Evolutionary conservation across 2,797 vertebrate genomes (phyloP).

Genomic region (Epinephelus coioides): DNA sequence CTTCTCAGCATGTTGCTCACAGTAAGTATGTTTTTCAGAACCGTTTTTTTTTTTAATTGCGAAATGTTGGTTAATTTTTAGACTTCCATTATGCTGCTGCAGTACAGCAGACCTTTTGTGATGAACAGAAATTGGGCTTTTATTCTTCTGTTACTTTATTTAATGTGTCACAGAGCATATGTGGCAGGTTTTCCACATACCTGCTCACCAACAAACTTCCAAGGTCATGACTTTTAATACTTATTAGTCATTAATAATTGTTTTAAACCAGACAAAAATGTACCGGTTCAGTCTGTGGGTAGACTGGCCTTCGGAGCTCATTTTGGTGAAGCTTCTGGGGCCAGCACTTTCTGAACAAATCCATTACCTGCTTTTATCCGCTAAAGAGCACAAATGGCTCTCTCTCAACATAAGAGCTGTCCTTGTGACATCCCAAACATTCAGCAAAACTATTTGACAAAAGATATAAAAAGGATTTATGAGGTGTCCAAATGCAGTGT

Average conservation of each 20-base stretch:
- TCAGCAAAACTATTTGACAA: conserved; percentile 15
- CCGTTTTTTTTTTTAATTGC: conserved; percentile 22
- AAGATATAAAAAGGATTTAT: conserved; percentile 18
- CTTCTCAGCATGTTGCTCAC: conserved; percentile 57
- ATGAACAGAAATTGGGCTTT: background rate
- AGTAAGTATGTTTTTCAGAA: conserved; percentile 49
- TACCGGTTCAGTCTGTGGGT: conserved; percentile 55
- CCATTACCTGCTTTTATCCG: conserved; percentile 62
- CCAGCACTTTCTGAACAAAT: conserved; percentile 50
- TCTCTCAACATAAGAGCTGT: conserved; percentile 39
- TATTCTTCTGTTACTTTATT: background rate
- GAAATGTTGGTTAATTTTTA: conserved; percentile 28
- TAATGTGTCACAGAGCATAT: background rate
- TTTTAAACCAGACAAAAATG: conserved; percentile 40
- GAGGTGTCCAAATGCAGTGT: background rate
- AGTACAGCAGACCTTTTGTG: background rate
- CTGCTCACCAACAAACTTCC: background rate
- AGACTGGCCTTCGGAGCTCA: conserved; percentile 59
- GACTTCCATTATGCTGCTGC: conserved; percentile 1
- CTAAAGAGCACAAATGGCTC: conserved; percentile 51
- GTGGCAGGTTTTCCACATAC: background rate
- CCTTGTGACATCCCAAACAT: conserved; percentile 48
- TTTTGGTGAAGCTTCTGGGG: conserved; percentile 50
- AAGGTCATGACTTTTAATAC: background rate
- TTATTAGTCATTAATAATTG: background rate